Conservation (phyloP, 2,888 invertebrate genomes). For the Meteorus cinctellus region DNA sequence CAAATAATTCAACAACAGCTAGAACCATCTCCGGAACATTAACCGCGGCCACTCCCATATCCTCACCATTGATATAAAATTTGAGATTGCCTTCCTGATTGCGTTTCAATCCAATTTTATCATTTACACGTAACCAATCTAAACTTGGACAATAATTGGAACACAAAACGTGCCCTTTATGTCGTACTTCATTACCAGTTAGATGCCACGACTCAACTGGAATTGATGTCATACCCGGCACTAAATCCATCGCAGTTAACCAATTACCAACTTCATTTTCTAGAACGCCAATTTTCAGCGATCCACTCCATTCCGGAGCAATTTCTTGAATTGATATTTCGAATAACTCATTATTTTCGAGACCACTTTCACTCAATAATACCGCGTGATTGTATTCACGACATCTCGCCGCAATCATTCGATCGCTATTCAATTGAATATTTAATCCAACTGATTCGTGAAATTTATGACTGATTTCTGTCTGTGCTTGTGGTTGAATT, state of each 20-base stretch:
- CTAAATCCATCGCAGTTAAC: conserved; percentile 76
- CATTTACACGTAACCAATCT: conserved; percentile 88
- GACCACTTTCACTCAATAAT: conserved; percentile 82
- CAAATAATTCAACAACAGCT: conserved; percentile 88
- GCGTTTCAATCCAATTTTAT: conserved; percentile 84
- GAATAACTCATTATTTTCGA: conserved; percentile 85
- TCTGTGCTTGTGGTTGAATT: conserved; percentile 74
- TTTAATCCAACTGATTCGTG: conserved; percentile 82
- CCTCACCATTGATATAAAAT: conserved; percentile 87
- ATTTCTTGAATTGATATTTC: conserved; percentile 83
- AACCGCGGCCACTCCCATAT: conserved; percentile 83
- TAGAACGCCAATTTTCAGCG: conserved; percentile 86
- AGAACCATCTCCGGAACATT: conserved; percentile 88
- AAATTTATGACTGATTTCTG: conserved; percentile 72
- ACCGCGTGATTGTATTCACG: conserved; percentile 78
- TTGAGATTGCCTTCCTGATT: conserved; percentile 82
- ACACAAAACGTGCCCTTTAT: conserved; percentile 80
- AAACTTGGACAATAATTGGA: conserved; percentile 83
- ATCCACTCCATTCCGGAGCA: conserved; percentile 81
- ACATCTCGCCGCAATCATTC: conserved; percentile 79
- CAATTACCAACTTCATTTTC: conserved; percentile 76
- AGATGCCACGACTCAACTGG: conserved; percentile 83
- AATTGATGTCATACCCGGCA: conserved; percentile 79
- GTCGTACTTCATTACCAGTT: conserved; percentile 82
- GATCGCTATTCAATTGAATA: conserved; percentile 80